Base-by-base conservation (phyloP, 2,888 invertebrate species). In the Scelioninae gen. 1 region DNA sequence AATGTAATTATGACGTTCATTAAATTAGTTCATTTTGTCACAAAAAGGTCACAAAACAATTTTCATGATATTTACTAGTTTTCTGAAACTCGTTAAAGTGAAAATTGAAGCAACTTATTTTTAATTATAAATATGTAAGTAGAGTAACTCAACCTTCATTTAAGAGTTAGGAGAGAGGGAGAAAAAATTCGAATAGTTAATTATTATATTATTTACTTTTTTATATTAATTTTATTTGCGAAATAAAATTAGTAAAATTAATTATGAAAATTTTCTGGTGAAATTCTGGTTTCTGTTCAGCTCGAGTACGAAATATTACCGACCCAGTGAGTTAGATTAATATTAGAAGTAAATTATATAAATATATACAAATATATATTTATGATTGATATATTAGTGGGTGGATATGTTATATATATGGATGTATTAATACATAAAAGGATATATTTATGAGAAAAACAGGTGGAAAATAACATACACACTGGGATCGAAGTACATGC, bases 381-480 rank as follows among this genome's bases (percentile, higher is more conserved):
- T 75, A 75, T 75, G 55, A 75, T 69, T 69, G 69, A 63, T 81
- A 69, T 75, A 81, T 71, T 75, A 71, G 69, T 75, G 69, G 56
- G 49, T 75, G 81, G 71, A 76, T 76, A 82, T 77, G 65, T 76
- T 76, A 76, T 72, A 72, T n/a, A n/a, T 66, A 77, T 76, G 75
- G 58, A 66, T 72, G 66, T 82, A 82, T 71, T 76, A 76, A 72
- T 62, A 58, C 45, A 32, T 75, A 76, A 66, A 76, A 76, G 47
- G 43, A 65, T 76, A 77, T 81, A 81, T 76, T 76, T 82, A 71
- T 76, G 66, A 66, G 7, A 23, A 55, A 32, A 71, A 15, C 38
- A 38, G 62, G 49, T 23, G 15, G 31, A 11, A 15, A 40, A 13
- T 51, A 15, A 49, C 9, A 51, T 15, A 49, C 45, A 49, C 66